Percentiles rank a stretch among this genome's conserved stretches.
Conservation (phyloP, 2,888 invertebrate genomes). For the Netelia virgata region DNA sequence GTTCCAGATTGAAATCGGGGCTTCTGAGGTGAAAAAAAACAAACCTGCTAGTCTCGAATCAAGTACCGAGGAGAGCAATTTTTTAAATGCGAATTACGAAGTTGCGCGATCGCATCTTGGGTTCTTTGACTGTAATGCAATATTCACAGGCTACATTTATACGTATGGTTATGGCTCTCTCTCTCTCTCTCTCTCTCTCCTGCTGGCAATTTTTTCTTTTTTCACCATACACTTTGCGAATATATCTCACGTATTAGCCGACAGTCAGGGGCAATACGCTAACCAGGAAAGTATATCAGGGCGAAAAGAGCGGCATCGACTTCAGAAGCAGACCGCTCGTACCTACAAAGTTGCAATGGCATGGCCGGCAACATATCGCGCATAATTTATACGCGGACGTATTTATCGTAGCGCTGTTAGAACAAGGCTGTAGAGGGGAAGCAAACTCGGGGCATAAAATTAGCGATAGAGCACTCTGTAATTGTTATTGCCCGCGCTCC, state of each 20-base stretch:
- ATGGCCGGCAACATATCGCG: too few relatives aligned
- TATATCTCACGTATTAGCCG: constrained; percentile 7
- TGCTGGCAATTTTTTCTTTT: neutral
- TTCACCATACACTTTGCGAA: neutral
- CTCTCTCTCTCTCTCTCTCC: too few relatives aligned
- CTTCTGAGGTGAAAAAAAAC: too few relatives aligned
- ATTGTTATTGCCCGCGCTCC: constrained; percentile 81
- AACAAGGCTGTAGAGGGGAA: constrained; percentile 71
- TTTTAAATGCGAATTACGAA: too few relatives aligned
- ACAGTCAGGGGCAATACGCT: constrained; percentile 18
- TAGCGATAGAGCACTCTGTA: constrained; percentile 76
- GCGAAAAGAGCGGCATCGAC: constrained; percentile 39
- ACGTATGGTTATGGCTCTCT: too few relatives aligned
- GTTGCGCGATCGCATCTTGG: too few relatives aligned
- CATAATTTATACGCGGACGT: constrained; percentile 66
- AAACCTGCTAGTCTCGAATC: too few relatives aligned
- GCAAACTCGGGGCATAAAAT: constrained; percentile 81
- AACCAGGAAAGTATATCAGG: constrained; percentile 35
- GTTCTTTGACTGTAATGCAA: too few relatives aligned
- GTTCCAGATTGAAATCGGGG: too few relatives aligned
- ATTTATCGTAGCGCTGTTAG: constrained; percentile 76
- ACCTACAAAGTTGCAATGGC: too few relatives aligned
- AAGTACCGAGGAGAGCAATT: too few relatives aligned
- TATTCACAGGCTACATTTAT: too few relatives aligned
- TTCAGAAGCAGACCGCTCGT: constrained; percentile 31